Base-by-base conservation (phyloP, 2,113 vertebrate species). In the Atlantisia rogersi region DNA sequence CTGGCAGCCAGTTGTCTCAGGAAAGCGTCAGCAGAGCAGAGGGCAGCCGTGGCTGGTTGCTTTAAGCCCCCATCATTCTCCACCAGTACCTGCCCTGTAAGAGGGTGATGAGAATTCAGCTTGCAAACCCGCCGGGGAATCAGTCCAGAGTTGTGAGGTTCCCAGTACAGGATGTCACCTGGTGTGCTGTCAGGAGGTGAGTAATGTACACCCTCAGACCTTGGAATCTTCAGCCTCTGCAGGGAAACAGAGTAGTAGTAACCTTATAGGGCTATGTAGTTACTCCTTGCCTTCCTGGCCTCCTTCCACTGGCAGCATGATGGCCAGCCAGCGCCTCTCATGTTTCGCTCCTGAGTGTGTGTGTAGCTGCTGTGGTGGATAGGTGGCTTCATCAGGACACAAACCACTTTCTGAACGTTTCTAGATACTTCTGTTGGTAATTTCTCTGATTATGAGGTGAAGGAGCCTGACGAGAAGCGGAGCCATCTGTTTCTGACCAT, bases 61-160 rank as follows among this genome's bases (percentile, higher is more conserved):
- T 21, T 0, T 19, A 7, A 70, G 64, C 24, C 39, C 50, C 18
- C 29, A 26, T 12, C 62, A n/a, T 11, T 46, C 69, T 78, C 0
- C 50, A 3, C 12, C 14, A 9, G 0, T 21, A 15, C 31, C 25
- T 79, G 18, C 25, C 8, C 65, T 82, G 0, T 26, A 10, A 18
- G 44, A 77, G 52, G 52, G 9, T 0, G 4, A 4, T 56, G 56
- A 1, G 21, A 37, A 6, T 11, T 5, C 37, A 15, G 2, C 74
- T 40, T 35, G 44, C 40, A 46, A 1, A 1, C 1, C 25, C 24
- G 12, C 3, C 0, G 1, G 40, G 65, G 22, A 64, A 14, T 2
- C 17, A 29, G 32, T 58, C 32, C 21, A 4, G 42, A 3, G 39
- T 52, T 26, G 37, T 0, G 2, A 56, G 77, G 82, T 29, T 64